phyloP scores from a whole-genome alignment of 2,888 invertebrate genomes.

The Drosophila stalkeri region DNA sequence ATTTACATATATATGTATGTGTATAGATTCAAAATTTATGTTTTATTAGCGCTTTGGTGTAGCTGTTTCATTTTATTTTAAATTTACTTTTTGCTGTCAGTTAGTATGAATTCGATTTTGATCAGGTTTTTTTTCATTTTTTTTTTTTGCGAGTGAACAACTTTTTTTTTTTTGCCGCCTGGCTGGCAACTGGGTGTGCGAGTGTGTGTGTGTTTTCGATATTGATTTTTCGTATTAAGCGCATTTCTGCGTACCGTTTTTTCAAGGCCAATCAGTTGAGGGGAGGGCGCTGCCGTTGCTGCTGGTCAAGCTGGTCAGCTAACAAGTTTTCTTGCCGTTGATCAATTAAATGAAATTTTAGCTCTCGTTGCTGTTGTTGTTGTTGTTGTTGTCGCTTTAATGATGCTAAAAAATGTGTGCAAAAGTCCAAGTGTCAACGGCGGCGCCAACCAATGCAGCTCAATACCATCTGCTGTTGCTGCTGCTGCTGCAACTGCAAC shows the following conservation, averaged over 20 bases:
- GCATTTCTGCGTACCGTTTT: constrained; percentile 78
- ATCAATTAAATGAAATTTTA: constrained; percentile 72
- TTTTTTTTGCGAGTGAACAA: constrained; percentile 47
- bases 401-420: constrained; percentile 59
- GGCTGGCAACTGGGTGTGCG: constrained; percentile 6
- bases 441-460: constrained; percentile 21
- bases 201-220: constrained; percentile 52
- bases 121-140: constrained; percentile 69
- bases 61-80: constrained; percentile 41
- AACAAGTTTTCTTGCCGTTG: constrained; percentile 68
- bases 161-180: constrained; percentile 49
- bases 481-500: not conserved
- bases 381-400: constrained; percentile 40
- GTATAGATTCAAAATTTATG: constrained; percentile 45
- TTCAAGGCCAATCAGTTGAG: constrained; percentile 72
- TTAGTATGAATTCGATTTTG: constrained; percentile 55
- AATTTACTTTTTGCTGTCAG: constrained; percentile 43
- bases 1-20: constrained; percentile 7
- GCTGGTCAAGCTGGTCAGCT: constrained; percentile 62
- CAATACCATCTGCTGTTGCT: constrained; percentile 14
- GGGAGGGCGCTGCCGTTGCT: constrained; percentile 7
- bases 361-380: constrained; percentile 23
- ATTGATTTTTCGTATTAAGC: constrained; percentile 82
- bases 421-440: constrained; percentile 69
- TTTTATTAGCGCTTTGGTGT: constrained; percentile 60